These are phyloP conservation scores for Orthosia gothica DNA, from an alignment of 2,888 invertebrate species.

Conservation along the genomic window DNA sequence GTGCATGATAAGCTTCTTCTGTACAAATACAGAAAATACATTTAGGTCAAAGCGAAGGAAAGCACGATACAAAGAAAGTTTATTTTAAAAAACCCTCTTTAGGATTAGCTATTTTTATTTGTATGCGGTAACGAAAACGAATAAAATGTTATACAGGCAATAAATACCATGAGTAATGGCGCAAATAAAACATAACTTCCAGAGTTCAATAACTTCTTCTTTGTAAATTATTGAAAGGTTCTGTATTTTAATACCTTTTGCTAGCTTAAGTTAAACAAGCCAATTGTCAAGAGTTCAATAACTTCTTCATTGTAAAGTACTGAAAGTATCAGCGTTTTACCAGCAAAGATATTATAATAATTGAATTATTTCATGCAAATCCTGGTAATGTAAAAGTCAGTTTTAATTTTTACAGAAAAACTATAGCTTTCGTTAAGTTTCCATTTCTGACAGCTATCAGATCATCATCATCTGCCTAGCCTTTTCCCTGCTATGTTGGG, in stretches of 20 bases:
- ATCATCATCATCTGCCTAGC: too few relatives aligned
- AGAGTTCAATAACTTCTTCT: conserved; percentile 34
- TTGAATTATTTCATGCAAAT: too few relatives aligned
- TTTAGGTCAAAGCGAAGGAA: neutral
- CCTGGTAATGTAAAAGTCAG: neutral
- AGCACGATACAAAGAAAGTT: conserved; percentile 17
- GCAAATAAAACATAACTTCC: conserved; percentile 25
- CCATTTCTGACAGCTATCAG: too few relatives aligned
- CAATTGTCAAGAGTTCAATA: too few relatives aligned
- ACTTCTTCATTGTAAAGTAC: too few relatives aligned
- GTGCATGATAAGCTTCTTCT: neutral
- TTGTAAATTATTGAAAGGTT: conserved; percentile 10
- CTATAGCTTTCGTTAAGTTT: too few relatives aligned
- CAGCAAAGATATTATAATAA: too few relatives aligned
- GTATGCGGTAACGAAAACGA: conserved; percentile 23
- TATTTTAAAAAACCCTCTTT: conserved; percentile 21
- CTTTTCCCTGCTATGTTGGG: too few relatives aligned
- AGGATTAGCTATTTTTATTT: conserved; percentile 18
- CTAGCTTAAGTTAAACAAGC: too few relatives aligned
- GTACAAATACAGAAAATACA: neutral
- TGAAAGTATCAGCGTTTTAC: too few relatives aligned
- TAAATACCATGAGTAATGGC: conserved; percentile 40
- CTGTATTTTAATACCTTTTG: neutral
- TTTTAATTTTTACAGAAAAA: neutral
- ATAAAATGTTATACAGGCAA: conserved; percentile 29